phyloP scores from a whole-genome alignment of 2,113 vertebrate species.

The Microtus pennsylvanicus region DNA sequence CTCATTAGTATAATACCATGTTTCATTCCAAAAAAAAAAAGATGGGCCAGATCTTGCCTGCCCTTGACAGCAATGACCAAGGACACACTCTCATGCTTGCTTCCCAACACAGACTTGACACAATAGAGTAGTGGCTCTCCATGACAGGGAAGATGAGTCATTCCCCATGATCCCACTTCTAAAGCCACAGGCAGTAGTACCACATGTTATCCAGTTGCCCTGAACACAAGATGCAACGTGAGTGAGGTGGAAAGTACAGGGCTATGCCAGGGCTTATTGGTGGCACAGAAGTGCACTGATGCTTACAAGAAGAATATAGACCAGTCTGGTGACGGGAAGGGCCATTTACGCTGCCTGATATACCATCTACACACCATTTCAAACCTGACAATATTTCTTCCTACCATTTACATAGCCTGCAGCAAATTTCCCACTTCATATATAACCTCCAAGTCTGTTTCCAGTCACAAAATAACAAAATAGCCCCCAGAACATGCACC shows the following conservation, averaged over 20 bases:
- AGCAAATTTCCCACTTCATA: not conserved
- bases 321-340: not conserved
- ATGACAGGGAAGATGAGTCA: too few relatives aligned
- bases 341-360: not conserved
- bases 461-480: not conserved
- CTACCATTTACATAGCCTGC: not conserved
- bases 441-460: not conserved
- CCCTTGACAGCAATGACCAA: conserved; percentile 27
- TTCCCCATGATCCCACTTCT: not conserved
- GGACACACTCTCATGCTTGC: not conserved
- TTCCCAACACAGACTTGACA: not conserved
- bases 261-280: not conserved
- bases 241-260: not conserved
- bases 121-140: not conserved
- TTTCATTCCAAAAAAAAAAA: not conserved
- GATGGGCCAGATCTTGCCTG: not conserved
- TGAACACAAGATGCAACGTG: not conserved
- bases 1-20: not conserved
- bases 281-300: not conserved
- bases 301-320: too few relatives aligned
- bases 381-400: not conserved
- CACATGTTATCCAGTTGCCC: not conserved
- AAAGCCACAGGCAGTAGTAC: not conserved
- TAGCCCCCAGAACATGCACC: not conserved
- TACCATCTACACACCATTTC: not conserved